Percentiles rank a stretch among this genome's conserved stretches.
Conservation (phyloP, 2,888 invertebrate genomes). For the Rhingia campestris region DNA sequence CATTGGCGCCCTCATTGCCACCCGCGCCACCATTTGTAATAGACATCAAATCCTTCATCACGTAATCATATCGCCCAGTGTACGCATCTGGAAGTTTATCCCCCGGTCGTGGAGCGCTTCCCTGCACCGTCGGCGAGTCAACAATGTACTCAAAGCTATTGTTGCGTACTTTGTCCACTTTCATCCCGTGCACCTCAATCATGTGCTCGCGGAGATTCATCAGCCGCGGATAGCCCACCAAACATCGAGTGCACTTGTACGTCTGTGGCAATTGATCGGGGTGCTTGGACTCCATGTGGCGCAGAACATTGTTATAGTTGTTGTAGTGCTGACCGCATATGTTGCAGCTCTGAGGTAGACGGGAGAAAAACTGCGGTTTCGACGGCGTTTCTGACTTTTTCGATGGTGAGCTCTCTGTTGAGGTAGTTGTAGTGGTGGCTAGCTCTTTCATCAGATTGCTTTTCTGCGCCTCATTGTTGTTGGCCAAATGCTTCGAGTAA, state of each 20-base stretch:
- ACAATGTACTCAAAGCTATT: constrained; percentile 81
- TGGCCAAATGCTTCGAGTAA: constrained; percentile 81
- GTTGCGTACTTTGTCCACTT: constrained; percentile 78
- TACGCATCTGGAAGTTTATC: constrained; percentile 77
- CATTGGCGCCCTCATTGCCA: constrained; percentile 78
- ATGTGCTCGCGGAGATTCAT: constrained; percentile 82
- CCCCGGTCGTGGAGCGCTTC: constrained; percentile 25
- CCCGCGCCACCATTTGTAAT: constrained; percentile 82
- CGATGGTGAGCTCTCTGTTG: constrained; percentile 66
- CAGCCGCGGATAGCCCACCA: constrained; percentile 81
- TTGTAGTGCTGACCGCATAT: constrained; percentile 83
- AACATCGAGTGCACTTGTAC: constrained; percentile 82
- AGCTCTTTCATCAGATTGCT: constrained; percentile 70
- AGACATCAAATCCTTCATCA: constrained; percentile 82
- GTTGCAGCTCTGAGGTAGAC: constrained; percentile 82
- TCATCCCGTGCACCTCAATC: constrained; percentile 80
- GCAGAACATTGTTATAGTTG: constrained; percentile 82
- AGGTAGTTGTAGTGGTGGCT: constrained; percentile 59
- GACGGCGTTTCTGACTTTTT: constrained; percentile 73
- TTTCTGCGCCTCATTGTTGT: constrained; percentile 75
- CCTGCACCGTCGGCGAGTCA: constrained; percentile 80
- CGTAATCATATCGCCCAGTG: constrained; percentile 81
- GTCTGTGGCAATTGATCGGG: constrained; percentile 82
- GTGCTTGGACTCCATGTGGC: constrained; percentile 83
- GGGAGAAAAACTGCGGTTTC: constrained; percentile 81